Conservation (phyloP, 2,888 invertebrate species). For the Mesorhabditis sp. region DNA sequence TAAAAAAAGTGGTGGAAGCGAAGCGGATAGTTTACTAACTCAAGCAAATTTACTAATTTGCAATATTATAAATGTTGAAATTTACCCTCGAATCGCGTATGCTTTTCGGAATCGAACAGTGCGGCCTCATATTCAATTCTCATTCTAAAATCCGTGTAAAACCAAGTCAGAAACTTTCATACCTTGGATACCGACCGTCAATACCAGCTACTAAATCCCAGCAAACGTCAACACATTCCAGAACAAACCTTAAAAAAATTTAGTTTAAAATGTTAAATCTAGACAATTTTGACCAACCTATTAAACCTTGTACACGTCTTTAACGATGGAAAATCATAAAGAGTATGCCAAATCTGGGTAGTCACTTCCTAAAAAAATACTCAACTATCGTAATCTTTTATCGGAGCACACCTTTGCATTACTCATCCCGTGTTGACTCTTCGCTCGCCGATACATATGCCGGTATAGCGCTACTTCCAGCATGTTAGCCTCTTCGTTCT, state of each 20-base stretch:
- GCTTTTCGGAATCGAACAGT: slow-evolving; percentile 30
- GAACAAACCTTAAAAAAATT: slow-evolving; percentile 67
- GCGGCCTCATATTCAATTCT: slow-evolving; percentile 33
- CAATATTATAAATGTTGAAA: too few relatives aligned
- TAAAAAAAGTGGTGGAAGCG: too few relatives aligned
- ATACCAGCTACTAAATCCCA: slow-evolving; percentile 72
- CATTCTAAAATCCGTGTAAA: slow-evolving; percentile 20
- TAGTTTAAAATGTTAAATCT: neutral
- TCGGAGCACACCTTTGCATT: slow-evolving; percentile 28
- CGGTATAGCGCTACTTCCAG: slow-evolving; percentile 30
- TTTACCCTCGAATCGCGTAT: slow-evolving; percentile 23
- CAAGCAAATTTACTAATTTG: too few relatives aligned
- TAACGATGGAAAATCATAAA: slow-evolving; percentile 88
- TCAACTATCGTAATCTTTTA: too few relatives aligned
- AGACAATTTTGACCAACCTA: slow-evolving; percentile 58
- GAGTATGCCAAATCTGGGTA: slow-evolving; percentile 76
- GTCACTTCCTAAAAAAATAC: slow-evolving; percentile 64
- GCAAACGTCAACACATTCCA: slow-evolving; percentile 78
- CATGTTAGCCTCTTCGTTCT: slow-evolving; percentile 21
- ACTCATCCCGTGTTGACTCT: slow-evolving; percentile 34
- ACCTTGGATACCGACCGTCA: slow-evolving; percentile 33
- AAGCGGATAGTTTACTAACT: too few relatives aligned
- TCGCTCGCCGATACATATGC: slow-evolving; percentile 26
- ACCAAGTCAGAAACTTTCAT: neutral
- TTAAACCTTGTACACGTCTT: slow-evolving; percentile 74